These are phyloP conservation scores for Phaenicophaeus curvirostris DNA, from an alignment of 2,797 vertebrate species.

Conservation along the genomic window DNA sequence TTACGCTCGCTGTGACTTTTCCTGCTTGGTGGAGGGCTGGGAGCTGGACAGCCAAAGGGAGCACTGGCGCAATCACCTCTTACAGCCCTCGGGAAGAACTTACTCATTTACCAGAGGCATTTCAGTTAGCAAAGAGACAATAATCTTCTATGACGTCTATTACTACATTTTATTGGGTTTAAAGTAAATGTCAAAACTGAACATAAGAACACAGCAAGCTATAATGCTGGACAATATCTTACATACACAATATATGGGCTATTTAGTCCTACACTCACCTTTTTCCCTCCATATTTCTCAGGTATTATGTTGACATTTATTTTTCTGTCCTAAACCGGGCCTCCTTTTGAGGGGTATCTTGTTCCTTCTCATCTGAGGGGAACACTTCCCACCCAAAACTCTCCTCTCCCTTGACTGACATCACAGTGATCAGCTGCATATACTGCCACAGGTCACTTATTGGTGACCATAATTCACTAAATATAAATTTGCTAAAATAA, in stretches of 20 bases:
- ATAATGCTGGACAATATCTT: background rate
- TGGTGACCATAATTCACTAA: background rate
- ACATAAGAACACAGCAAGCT: background rate
- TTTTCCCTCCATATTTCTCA: background rate
- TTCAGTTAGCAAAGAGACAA: background rate
- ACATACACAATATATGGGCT: background rate
- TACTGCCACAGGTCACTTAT: background rate
- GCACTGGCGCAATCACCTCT: rapidly evolving
- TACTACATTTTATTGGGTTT: background rate
- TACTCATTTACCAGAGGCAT: background rate
- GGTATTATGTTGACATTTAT: background rate
- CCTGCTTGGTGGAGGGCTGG: background rate
- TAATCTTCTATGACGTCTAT: background rate
- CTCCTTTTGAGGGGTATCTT: background rate
- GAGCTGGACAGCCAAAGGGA: background rate
- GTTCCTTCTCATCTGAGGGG: background rate
- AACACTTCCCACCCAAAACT: background rate
- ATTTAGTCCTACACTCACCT: background rate
- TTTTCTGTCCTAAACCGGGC: background rate
- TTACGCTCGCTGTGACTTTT: background rate
- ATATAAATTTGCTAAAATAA: background rate
- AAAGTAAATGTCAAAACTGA: slow-evolving; percentile 1
- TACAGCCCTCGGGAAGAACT: background rate
- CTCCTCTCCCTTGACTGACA: rapidly evolving
- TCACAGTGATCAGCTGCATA: background rate